Percentiles rank a stretch among this genome's conserved stretches.
Evolutionary conservation across 2,888 invertebrate species (phyloP).

Genomic region (Agapostemon virescens): DNA sequence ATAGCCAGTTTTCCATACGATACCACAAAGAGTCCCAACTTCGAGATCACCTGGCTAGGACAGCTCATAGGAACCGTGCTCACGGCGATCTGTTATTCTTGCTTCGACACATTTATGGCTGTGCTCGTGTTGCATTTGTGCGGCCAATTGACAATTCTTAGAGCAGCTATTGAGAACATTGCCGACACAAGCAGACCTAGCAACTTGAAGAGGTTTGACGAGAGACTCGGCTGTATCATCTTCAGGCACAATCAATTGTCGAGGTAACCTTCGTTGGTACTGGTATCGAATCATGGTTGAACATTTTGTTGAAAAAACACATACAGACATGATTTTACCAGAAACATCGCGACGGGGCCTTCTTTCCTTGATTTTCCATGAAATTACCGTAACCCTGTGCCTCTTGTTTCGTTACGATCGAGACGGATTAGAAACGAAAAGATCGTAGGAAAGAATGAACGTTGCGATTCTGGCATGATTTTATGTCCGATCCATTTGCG

Average conservation of each 20-base stretch:
- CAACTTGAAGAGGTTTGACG: conserved; percentile 20
- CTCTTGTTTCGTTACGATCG: too few species aligned
- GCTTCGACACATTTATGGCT: conserved; percentile 67
- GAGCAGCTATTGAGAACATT: conserved; percentile 44
- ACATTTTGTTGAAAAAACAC: too few species aligned
- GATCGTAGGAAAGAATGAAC: too few species aligned
- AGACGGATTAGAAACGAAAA: too few species aligned
- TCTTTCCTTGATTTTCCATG: too few species aligned
- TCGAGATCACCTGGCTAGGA: conserved; percentile 66
- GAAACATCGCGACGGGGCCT: too few species aligned
- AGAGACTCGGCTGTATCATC: conserved; percentile 44
- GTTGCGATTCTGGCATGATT: too few species aligned
- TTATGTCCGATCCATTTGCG: too few species aligned
- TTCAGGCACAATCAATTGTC: conserved; percentile 56
- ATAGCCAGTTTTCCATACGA: conserved; percentile 66
- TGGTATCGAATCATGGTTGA: too few species aligned
- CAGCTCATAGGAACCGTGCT: conserved; percentile 66
- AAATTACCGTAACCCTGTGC: too few species aligned
- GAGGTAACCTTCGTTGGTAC: conserved; percentile 36
- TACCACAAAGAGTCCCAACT: conserved; percentile 61
- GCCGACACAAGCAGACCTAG: neutral
- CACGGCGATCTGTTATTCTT: conserved; percentile 66
- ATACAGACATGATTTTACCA: neutral
- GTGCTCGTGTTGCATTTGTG: conserved; percentile 71
- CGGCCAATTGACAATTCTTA: conserved; percentile 65